phyloP scores from a whole-genome alignment of 2,113 vertebrate genomes.

The Scalopus aquaticus region DNA sequence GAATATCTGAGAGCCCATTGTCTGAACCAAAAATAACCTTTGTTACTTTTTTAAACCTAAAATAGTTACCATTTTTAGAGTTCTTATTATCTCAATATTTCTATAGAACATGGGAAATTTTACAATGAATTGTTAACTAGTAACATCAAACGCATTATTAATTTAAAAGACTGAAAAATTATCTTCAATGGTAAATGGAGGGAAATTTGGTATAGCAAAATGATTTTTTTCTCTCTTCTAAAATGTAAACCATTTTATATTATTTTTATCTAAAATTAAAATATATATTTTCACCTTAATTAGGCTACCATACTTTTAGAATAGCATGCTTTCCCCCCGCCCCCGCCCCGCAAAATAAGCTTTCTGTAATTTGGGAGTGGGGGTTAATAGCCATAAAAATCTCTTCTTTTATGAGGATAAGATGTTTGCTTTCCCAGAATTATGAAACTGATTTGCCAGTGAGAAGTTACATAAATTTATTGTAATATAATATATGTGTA shows the following conservation, averaged over 20 bases:
- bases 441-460: neutral
- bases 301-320: neutral
- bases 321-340: too few relatives aligned
- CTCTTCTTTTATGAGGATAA: neutral
- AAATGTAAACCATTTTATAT: neutral
- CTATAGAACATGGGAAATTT: neutral
- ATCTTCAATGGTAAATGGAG: neutral
- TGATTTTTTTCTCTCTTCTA: neutral
- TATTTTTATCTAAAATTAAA: neutral
- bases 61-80: slow-evolving; percentile 5
- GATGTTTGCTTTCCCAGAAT: neutral
- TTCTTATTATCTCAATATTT: slow-evolving; percentile 14
- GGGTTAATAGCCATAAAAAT: neutral
- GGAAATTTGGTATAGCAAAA: neutral
- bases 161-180: slow-evolving; percentile 40
- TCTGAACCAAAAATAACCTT: slow-evolving; percentile 55
- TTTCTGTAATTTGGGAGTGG: neutral
- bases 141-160: slow-evolving; percentile 51
- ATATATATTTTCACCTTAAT: neutral
- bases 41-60: neutral
- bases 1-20: slow-evolving; percentile 32
- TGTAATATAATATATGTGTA: too few relatives aligned
- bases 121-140: slow-evolving; percentile 28
- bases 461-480: neutral
- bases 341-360: too few relatives aligned